Evolutionary conservation across 2,797 vertebrate species (phyloP).

Genomic region (Tinamus major): DNA sequence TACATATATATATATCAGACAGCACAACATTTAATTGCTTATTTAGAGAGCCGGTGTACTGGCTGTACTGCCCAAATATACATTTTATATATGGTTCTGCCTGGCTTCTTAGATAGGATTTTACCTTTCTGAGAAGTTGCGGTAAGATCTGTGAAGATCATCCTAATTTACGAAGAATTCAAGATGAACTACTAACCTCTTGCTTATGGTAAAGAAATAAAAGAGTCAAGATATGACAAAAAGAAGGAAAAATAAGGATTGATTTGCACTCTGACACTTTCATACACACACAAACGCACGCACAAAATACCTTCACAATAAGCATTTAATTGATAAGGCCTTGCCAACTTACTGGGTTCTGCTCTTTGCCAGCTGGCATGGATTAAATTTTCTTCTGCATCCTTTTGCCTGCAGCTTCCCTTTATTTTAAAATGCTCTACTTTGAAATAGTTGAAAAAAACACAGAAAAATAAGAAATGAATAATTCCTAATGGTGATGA

Average conservation of each 20-base stretch:
- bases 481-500: background rate
- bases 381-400: background rate
- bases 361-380: background rate
- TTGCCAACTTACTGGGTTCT: background rate
- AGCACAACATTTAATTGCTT: background rate
- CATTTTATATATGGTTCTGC: background rate
- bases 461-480: background rate
- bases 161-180: background rate
- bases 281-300: background rate
- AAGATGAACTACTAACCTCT: background rate
- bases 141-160: background rate
- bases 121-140: background rate
- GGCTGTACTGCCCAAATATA: background rate
- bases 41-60: background rate
- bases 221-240: background rate
- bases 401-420: background rate
- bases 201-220: background rate
- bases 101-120: background rate
- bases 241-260: background rate
- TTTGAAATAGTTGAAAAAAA: background rate
- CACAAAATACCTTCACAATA: background rate
- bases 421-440: background rate
- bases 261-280: background rate
- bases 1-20: background rate
- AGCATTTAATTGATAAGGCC: background rate